Evolutionary conservation across 2,888 invertebrate species (phyloP), one percentile per base, ranked within the genome.

Genomic region (Noctua pronuba): DNA sequence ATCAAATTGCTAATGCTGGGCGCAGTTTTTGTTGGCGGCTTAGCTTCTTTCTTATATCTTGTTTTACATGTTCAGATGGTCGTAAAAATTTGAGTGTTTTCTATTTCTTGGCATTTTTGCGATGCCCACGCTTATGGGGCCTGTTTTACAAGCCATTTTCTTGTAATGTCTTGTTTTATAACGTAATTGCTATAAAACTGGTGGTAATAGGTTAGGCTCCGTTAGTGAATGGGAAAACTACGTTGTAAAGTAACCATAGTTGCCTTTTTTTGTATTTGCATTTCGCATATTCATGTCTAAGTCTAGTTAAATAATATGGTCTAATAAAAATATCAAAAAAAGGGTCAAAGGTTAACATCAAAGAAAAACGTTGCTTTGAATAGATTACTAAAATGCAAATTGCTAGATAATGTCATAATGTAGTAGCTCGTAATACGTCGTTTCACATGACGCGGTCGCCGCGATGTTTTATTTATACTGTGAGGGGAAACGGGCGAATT

Each of bases 361-460:
- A 95, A 95, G 94, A 91, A 92, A 93, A 90, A 88, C 78, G 89
- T 86, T 66, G 77, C 84, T 92, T 92, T 92, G 93, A 94, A 94
- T 94, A 94, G 92, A 94, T 94, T 92, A 94, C 88, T 90, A 60
- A 87, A 92, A 95, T 95, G 96, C 93, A 95, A 95, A 95, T 95
- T 93, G 90, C 88, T 89, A 89, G 94, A 94, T 95, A 93, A 95
- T 93, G 93, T 94, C 92, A 94, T 95, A 93, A 95, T 93, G 92
- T 93, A 91, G 91, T 92, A 92, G 91, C 92, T 91, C 90, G 90
- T 90, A 92, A 92, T 93, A 92, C 88, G 90, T 88, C 90, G 90
- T 88, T 89, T 89, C 88, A 89, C 88, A 88, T 92, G 92, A 92
- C 91, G 89, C 86, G 84, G 85, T 72, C 82, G 84, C 81, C 86